Base-by-base conservation (phyloP, 2,113 vertebrate species). In the Aldabrachelys gigantea region DNA sequence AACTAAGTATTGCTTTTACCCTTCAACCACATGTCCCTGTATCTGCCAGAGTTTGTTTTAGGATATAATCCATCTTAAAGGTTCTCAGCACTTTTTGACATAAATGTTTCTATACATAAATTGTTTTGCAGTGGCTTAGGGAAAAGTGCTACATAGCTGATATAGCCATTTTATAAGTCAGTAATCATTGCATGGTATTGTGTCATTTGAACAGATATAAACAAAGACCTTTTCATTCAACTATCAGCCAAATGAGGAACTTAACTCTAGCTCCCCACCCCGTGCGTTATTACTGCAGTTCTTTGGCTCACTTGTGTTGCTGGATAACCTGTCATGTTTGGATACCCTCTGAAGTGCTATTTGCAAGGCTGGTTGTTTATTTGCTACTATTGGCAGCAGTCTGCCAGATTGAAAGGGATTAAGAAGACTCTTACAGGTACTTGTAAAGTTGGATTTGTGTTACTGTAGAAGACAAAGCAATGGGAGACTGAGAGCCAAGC, bases 361-460 rank as follows among this genome's bases (percentile, higher is more conserved):
- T 95, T 96, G 35, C 62, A 83, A 88, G 78, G n/a, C 49, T 76
- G 22, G 29, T 91, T 93, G 50, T 78, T 89, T 90, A 44, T 95
- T 95, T 95, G 85, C 82, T 87, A 12, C 27, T 49, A 19, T 87
- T 95, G 80, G 21, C 75, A 85, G 93, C 75, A 88, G 11, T 72
- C 93, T 94, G 50, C 29, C 54, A 91, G 52, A 88, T 25, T 78
- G 83, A 92, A 91, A 88, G 92, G 83, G 89, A 93, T 95, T 97
- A 92, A 88, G 76, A 89, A 35, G 79, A 79, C 44, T 79, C 8
- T 92, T 93, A 83, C 31, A 94, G 72, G 72, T 79, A 50, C 41
- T 88, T 96, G 76, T 89, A 95, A 91, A 81, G 80, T 80, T 75
- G 29, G 57, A 88, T 96, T 95, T 96, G 81, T 91, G 52, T 82